A percentile compares a stretch with the other conserved stretches of the same genome.
phyloP scores from a whole-genome alignment of 2,888 invertebrate genomes.

The Oxystoma pomonae region DNA sequence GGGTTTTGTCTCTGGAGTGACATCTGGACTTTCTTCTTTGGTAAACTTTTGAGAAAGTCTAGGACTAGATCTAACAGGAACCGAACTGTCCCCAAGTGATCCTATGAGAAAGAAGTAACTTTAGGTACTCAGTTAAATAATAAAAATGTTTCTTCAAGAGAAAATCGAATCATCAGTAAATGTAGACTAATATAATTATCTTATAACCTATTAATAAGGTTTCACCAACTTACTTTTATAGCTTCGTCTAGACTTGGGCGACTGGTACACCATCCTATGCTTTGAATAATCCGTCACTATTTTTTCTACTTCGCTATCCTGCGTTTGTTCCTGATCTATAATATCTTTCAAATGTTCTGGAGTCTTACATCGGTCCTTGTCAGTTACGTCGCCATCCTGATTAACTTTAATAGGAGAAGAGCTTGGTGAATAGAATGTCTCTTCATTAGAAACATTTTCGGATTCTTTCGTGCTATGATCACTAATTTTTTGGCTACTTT shows the following conservation, averaged over 20 bases:
- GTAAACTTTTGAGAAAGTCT: conserved; percentile 25
- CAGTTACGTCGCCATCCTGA: conserved; percentile 11
- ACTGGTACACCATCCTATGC: conserved; percentile 18
- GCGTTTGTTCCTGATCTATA: conserved; percentile 9
- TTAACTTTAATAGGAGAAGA: conserved; percentile 25
- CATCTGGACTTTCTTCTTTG: background rate
- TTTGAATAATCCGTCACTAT: conserved; percentile 7
- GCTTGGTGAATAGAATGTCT: conserved; percentile 34
- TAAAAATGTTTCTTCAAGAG: too few species aligned
- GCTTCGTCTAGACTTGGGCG: conserved; percentile 36
- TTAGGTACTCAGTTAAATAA: too few species aligned
- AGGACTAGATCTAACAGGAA: conserved; percentile 34
- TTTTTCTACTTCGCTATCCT: conserved; percentile 2
- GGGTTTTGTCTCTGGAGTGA: background rate
- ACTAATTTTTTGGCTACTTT: conserved; percentile 21
- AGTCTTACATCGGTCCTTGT: conserved; percentile 5
- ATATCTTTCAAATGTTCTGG: background rate
- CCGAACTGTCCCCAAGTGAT: conserved; percentile 22
- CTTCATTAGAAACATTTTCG: conserved; percentile 24
- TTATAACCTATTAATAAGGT: background rate
- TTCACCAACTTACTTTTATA: conserved; percentile 37
- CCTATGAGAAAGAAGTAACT: too few species aligned
- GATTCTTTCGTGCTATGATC: conserved; percentile 11
- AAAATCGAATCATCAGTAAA: too few species aligned
- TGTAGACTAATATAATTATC: background rate